A percentile compares a stretch with the other conserved stretches of the same genome.
These are phyloP conservation scores for Scolopax mira DNA, from an alignment of 2,113 vertebrate species.

Conservation along the genomic window DNA sequence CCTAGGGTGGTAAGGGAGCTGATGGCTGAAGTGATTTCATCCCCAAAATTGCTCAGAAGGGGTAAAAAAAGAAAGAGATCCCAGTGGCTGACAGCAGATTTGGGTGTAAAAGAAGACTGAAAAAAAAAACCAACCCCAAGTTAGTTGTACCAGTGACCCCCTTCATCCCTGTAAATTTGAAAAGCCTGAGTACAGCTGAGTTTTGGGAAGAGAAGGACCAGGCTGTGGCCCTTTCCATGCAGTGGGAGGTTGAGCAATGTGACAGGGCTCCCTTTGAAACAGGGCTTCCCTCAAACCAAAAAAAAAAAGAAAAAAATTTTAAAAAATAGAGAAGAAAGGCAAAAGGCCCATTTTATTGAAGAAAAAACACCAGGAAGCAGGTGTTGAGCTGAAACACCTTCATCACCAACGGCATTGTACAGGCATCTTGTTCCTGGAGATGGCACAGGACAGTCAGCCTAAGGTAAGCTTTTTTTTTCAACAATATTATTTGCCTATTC, in stretches of 20 bases:
- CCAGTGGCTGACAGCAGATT: neutral
- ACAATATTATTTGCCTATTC: neutral
- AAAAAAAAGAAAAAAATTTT: neutral
- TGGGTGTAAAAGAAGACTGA: neutral
- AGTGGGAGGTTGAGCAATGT: neutral
- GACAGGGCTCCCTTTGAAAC: neutral
- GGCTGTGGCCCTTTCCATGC: neutral
- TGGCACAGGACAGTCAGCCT: neutral
- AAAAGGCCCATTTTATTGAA: neutral
- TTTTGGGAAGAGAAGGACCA: neutral
- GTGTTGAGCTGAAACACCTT: neutral
- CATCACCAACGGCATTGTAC: fast-evolving
- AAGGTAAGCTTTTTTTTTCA: neutral
- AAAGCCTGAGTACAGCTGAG: neutral
- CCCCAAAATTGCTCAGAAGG: neutral
- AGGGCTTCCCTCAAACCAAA: neutral
- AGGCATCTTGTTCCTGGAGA: neutral
- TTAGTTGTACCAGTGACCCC: fast-evolving
- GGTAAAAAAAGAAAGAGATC: neutral
- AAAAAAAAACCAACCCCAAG: neutral
- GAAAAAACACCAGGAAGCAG: neutral
- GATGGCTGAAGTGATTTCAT: neutral
- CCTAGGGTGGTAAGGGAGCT: too few species aligned
- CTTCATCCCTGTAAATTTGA: neutral
- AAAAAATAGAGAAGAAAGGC: neutral